Conservation (phyloP, 2,797 vertebrate species). For the Scleropages formosus region DNA sequence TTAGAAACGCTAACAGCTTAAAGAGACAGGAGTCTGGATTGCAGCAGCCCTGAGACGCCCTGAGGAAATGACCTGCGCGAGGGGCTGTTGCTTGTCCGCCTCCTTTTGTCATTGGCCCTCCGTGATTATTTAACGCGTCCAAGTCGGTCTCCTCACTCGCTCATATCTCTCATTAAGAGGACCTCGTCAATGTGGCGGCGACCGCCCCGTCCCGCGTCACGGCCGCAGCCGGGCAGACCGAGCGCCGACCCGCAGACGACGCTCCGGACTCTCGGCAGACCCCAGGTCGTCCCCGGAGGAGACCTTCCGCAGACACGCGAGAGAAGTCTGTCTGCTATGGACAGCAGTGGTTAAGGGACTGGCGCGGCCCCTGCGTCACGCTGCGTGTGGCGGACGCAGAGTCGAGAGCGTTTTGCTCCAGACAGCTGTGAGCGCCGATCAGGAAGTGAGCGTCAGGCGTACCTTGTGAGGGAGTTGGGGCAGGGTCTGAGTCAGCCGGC, state of each 20-base stretch:
- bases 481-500: slow-evolving; percentile 35
- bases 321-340: slow-evolving; percentile 49
- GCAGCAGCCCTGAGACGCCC: slow-evolving; percentile 27
- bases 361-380: slow-evolving; percentile 50
- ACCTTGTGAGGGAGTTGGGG: slow-evolving; percentile 31
- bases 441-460: slow-evolving; percentile 41
- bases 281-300: too few species aligned
- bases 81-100: neutral
- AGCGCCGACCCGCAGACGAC: too few species aligned
- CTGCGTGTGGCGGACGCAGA: neutral
- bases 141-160: too few species aligned
- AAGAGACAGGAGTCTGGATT: slow-evolving; percentile 68
- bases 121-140: slow-evolving; percentile 4
- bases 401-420: slow-evolving; percentile 12
- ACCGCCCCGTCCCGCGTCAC: too few species aligned
- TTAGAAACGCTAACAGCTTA: slow-evolving; percentile 75
- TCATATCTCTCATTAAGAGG: too few species aligned
- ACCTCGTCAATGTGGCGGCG: too few species aligned
- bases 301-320: slow-evolving; percentile 46
- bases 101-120: neutral
- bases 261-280: too few species aligned
- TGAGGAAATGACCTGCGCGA: neutral
- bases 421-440: slow-evolving; percentile 22
- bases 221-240: too few species aligned
- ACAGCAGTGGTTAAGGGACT: slow-evolving; percentile 18